Conservation (phyloP, 1,140 invertebrate genomes). For the Melitaea cinxia region DNA sequence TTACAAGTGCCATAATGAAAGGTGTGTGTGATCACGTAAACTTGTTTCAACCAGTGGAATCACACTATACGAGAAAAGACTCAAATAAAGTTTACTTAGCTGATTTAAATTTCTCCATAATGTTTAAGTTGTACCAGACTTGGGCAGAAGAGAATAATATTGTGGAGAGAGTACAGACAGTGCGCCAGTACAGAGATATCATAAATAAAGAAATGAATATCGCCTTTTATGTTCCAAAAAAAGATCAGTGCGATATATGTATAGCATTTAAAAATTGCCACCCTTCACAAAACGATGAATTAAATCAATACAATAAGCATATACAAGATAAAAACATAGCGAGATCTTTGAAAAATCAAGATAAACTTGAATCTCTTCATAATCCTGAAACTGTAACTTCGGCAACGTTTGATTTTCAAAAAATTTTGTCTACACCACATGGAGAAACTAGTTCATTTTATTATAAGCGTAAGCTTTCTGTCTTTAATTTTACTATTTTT, state of each 20-base stretch:
- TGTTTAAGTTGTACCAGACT: constrained; percentile 33
- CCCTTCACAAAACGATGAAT: neutral
- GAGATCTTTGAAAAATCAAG: constrained; percentile 1
- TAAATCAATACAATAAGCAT: neutral
- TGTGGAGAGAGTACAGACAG: neutral
- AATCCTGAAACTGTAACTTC: constrained; percentile 11
- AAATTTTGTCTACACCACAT: constrained; percentile 27
- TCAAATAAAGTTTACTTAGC: constrained; percentile 35
- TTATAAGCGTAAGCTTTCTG: constrained; percentile 39
- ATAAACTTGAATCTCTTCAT: constrained; percentile 1
- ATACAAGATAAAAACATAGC: constrained; percentile 21
- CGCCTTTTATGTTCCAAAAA: constrained; percentile 15
- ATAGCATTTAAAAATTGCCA: constrained; percentile 2
- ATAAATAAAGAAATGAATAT: constrained; percentile 12
- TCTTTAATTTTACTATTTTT: constrained; percentile 49
- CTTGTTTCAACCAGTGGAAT: constrained; percentile 31
- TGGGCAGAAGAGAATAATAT: constrained; percentile 17
- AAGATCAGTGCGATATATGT: constrained; percentile 21
- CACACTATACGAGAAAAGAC: constrained; percentile 31
- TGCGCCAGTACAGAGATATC: constrained; percentile 16
- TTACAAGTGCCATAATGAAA: neutral
- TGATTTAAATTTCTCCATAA: constrained; percentile 21
- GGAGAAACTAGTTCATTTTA: constrained; percentile 31
- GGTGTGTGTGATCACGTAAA: constrained; percentile 36
- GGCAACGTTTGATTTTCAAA: constrained; percentile 38